Conservation (phyloP, 2,888 invertebrate genomes). For the Clunio marinus region DNA sequence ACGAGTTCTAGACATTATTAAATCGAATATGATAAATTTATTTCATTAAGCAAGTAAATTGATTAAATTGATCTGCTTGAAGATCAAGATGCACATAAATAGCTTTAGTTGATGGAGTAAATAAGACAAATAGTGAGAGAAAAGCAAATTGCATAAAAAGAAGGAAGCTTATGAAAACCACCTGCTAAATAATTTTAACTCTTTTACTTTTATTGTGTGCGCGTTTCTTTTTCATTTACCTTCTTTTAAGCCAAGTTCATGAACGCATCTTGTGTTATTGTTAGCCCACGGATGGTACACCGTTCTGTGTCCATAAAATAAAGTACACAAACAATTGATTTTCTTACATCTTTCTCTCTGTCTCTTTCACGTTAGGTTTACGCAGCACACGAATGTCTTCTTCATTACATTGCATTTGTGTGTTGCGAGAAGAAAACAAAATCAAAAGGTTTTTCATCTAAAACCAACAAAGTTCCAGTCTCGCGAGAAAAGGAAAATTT, state of each 20-base stretch:
- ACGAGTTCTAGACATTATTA: no score
- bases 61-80: no score
- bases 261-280: background rate
- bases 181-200: constrained; percentile 16
- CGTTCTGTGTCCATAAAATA: background rate
- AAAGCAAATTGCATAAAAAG: background rate
- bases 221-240: background rate
- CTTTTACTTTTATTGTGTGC: background rate
- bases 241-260: constrained; percentile 33
- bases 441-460: constrained; percentile 11
- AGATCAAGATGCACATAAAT: no score
- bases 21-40: no score
- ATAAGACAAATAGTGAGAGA: background rate
- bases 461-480: background rate
- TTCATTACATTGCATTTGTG: constrained; percentile 17
- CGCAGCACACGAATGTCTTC: background rate
- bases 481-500: constrained; percentile 4
- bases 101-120: constrained; percentile 24
- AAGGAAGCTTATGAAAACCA: constrained; percentile 9
- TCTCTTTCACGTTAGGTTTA: background rate
- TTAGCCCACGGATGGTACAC: no score
- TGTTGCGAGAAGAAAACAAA: constrained; percentile 15
- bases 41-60: no score
- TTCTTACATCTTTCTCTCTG: background rate
- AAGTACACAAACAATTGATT: background rate